Evolutionary conservation across 1,140 invertebrate species (phyloP).

Genomic region (Drosophila littoralis): DNA sequence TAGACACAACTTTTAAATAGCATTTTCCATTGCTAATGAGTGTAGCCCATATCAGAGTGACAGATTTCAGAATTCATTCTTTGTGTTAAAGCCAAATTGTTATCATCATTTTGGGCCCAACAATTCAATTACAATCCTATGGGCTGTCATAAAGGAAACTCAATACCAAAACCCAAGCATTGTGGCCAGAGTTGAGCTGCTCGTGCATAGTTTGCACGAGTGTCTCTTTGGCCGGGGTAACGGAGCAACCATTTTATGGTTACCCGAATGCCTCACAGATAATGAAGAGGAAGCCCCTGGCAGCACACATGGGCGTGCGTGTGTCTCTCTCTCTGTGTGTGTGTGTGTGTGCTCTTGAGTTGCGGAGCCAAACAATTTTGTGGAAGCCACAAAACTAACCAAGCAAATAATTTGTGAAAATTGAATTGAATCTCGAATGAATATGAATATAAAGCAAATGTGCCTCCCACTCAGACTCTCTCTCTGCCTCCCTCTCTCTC

Average conservation of each 20-base stretch:
- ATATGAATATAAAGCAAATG: conserved; percentile 62
- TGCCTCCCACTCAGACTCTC: background rate
- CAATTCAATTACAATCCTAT: conserved; percentile 62
- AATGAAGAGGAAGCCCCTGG: conserved; percentile 68
- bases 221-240: conserved; percentile 2
- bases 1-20: no score
- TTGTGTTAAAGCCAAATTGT: conserved; percentile 15
- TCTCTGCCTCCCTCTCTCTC: background rate
- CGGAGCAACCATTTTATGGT: conserved; percentile 31
- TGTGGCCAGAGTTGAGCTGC: conserved; percentile 20
- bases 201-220: background rate
- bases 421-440: conserved; percentile 68
- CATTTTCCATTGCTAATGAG: no score
- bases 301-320: background rate
- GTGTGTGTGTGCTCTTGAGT: conserved; percentile 22
- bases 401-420: conserved; percentile 79
- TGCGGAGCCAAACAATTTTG: conserved; percentile 64
- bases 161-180: conserved; percentile 44
- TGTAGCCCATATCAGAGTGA: background rate
- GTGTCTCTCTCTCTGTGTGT: background rate
- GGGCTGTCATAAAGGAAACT: conserved; percentile 42
- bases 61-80: background rate
- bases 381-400: conserved; percentile 79
- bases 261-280: conserved; percentile 58
- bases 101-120: conserved; percentile 17